phyloP scores from a whole-genome alignment of 2,797 vertebrate species.

The Phoeniculus purpureus region DNA sequence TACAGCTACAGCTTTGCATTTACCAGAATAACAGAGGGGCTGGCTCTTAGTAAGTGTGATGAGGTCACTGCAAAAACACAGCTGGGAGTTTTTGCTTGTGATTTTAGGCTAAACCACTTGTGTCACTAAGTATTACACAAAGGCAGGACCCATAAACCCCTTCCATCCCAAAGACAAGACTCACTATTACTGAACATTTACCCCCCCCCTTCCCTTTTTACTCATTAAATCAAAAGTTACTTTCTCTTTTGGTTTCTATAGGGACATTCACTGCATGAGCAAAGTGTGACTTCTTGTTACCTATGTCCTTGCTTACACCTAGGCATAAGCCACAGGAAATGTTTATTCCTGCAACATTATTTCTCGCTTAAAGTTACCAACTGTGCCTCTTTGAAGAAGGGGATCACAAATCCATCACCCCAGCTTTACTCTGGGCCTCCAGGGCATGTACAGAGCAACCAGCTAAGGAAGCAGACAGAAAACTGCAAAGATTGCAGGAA shows the following conservation, averaged over 20 bases:
- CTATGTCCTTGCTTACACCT: background rate
- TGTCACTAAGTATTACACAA: background rate
- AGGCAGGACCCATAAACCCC: background rate
- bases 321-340: background rate
- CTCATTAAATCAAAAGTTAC: background rate
- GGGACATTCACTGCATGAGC: background rate
- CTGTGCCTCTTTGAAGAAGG: background rate
- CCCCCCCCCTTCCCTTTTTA: background rate
- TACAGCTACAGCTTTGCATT: background rate
- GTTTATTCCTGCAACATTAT: background rate
- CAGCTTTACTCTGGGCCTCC: background rate
- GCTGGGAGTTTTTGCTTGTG: constrained; percentile 25
- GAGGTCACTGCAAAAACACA: background rate
- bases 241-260: background rate
- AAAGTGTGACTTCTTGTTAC: background rate
- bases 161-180: background rate
- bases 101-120: background rate
- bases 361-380: background rate
- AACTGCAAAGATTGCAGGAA: background rate
- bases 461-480: background rate
- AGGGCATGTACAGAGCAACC: background rate
- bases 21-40: background rate
- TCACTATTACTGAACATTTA: background rate
- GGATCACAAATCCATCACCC: background rate
- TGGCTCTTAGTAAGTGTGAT: background rate